A percentile compares a stretch with the other conserved stretches of the same genome.
Evolutionary conservation across 2,113 vertebrate genomes (phyloP).

Genomic region (Excalfactoria chinensis): DNA sequence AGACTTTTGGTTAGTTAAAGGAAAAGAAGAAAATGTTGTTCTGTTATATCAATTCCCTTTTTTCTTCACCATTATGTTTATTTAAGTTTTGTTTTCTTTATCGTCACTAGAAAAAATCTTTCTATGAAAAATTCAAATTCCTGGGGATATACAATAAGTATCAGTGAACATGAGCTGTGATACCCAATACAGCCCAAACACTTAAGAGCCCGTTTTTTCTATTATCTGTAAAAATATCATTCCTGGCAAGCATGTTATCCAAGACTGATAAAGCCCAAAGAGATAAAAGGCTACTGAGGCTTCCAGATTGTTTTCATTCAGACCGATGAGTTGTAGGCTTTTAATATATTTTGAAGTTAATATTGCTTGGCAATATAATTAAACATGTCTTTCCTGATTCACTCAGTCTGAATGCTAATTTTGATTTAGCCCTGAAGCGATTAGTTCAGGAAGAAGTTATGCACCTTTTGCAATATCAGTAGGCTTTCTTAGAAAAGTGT

Average conservation of each 20-base stretch:
- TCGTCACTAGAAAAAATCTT: background rate
- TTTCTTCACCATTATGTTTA: background rate
- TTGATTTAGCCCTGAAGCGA: constrained; percentile 47
- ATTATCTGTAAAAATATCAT: background rate
- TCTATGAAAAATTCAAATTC: background rate
- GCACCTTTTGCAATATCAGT: constrained; percentile 16
- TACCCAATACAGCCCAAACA: background rate
- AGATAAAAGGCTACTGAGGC: background rate
- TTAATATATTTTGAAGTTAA: constrained; percentile 60
- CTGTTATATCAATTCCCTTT: background rate
- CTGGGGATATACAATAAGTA: background rate
- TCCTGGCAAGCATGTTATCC: background rate
- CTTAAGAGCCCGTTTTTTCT: background rate
- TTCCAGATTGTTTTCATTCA: constrained; percentile 34
- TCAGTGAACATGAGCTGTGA: background rate
- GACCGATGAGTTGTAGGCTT: background rate
- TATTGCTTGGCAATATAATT: constrained; percentile 60
- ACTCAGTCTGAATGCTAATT: constrained; percentile 48
- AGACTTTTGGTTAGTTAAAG: background rate
- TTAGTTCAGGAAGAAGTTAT: constrained; percentile 46
- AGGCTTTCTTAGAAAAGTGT: constrained; percentile 39
- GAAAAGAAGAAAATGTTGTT: background rate
- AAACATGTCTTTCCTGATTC: constrained; percentile 60
- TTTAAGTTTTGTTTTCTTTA: background rate
- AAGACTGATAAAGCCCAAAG: background rate